Conservation (phyloP, 2,113 vertebrate species). For the Phoxinus phoxinus region DNA sequence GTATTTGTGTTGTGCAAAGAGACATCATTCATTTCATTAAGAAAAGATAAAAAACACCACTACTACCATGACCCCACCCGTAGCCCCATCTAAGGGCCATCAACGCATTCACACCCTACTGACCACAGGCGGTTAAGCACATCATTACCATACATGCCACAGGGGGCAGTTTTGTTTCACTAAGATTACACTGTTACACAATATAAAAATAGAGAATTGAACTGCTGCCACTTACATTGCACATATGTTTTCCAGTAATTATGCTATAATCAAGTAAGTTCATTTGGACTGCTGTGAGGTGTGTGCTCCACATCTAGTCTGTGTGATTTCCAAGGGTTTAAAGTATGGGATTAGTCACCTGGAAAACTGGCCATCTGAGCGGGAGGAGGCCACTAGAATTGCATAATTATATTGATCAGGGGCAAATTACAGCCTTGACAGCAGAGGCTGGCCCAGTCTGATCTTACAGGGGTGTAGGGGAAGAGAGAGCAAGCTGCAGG, state of each 20-base stretch:
- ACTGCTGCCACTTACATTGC: neutral
- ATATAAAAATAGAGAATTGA: neutral
- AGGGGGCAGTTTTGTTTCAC: slow-evolving; percentile 22
- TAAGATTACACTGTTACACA: neutral
- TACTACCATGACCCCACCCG: neutral
- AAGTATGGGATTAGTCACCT: slow-evolving; percentile 50
- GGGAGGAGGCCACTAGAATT: slow-evolving; percentile 63
- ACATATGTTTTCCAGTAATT: slow-evolving; percentile 8
- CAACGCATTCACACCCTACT: slow-evolving; percentile 32
- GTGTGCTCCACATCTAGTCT: slow-evolving; percentile 26
- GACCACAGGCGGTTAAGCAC: neutral
- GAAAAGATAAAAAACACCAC: neutral
- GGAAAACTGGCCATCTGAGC: slow-evolving; percentile 45
- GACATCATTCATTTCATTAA: slow-evolving; percentile 23
- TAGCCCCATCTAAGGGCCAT: slow-evolving; percentile 1
- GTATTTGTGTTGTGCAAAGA: slow-evolving; percentile 1
- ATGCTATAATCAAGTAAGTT: neutral
- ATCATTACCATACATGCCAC: slow-evolving; percentile 30
- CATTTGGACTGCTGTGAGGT: neutral
- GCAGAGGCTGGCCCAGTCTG: slow-evolving; percentile 69
- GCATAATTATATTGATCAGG: slow-evolving; percentile 79
- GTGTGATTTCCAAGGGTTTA: slow-evolving; percentile 40
- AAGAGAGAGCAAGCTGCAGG: slow-evolving; percentile 45
- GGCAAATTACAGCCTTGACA: slow-evolving; percentile 79
- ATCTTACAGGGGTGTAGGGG: slow-evolving; percentile 76